phyloP scores from a whole-genome alignment of 2,113 vertebrate genomes.

The Erinaceus europaeus region DNA sequence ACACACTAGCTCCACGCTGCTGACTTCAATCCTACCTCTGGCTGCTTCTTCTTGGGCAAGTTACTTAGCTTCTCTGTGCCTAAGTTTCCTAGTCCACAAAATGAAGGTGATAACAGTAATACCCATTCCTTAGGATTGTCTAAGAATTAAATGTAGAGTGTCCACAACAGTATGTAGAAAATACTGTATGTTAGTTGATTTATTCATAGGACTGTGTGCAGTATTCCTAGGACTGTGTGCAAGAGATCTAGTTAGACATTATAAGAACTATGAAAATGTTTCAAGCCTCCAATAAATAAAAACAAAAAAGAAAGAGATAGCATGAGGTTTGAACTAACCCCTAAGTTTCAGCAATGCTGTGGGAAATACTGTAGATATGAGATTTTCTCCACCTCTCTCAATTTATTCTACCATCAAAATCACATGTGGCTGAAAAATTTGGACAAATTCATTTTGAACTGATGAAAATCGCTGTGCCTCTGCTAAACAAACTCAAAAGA shows the following conservation, averaged over 20 bases:
- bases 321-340: not conserved
- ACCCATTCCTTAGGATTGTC: not conserved
- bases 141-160: not conserved
- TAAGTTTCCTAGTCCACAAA: not conserved
- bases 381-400: not conserved
- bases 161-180: not conserved
- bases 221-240: not conserved
- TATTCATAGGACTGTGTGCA: too few species aligned
- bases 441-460: not conserved
- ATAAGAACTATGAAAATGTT: not conserved
- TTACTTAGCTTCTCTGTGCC: not conserved
- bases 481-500: not conserved
- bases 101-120: not conserved
- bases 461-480: not conserved
- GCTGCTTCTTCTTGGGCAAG: not conserved
- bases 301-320: not conserved
- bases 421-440: not conserved
- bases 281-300: not conserved
- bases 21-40: not conserved
- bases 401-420: not conserved
- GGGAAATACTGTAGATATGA: not conserved
- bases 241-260: not conserved
- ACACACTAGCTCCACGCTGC: not conserved
- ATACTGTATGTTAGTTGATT: not conserved
- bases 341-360: not conserved